phyloP scores from a whole-genome alignment of 1,140 invertebrate species.

The Globodera rostochiensis region DNA sequence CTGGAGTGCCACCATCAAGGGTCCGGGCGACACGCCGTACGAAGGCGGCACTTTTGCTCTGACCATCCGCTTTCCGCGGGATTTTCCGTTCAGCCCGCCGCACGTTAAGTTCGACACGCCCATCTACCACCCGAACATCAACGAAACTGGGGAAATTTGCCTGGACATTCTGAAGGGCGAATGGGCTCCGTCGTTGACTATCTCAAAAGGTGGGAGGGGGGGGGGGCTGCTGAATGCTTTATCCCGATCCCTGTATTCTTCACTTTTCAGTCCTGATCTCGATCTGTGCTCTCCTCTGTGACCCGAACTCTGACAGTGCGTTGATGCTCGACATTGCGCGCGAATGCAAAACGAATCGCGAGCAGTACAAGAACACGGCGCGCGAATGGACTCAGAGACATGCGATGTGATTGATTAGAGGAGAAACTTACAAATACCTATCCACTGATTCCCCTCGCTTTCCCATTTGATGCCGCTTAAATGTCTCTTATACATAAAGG shows the following conservation, averaged over 20 bases:
- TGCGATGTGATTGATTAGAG: conserved; percentile 80
- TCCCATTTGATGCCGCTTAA: too few relatives aligned
- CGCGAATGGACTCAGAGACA: conserved; percentile 71
- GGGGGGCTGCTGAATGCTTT: too few relatives aligned
- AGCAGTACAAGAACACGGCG: conserved; percentile 89
- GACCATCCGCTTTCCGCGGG: conserved; percentile 98
- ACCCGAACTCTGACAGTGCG: conserved; percentile 98
- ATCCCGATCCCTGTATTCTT: background rate
- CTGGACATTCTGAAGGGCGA: conserved; percentile 97
- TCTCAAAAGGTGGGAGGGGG: conserved; percentile 83
- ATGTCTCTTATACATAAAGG: too few relatives aligned
- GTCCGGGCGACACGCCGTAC: conserved; percentile 78
- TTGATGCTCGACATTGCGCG: conserved; percentile 97
- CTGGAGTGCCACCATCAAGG: conserved; percentile 98
- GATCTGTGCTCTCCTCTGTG: conserved; percentile 96
- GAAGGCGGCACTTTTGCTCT: conserved; percentile 95
- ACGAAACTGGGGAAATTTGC: conserved; percentile 94
- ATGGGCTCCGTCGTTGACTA: conserved; percentile 98
- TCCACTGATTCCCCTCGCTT: too few relatives aligned
- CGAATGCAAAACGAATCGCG: conserved; percentile 97
- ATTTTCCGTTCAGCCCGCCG: conserved; percentile 99
- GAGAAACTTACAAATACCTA: background rate
- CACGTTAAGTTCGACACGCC: conserved; percentile 98
- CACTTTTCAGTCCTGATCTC: conserved; percentile 87
- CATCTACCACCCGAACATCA: conserved; percentile 99